phyloP scores from a whole-genome alignment of 2,797 vertebrate species.

The Tapirus indicus region DNA sequence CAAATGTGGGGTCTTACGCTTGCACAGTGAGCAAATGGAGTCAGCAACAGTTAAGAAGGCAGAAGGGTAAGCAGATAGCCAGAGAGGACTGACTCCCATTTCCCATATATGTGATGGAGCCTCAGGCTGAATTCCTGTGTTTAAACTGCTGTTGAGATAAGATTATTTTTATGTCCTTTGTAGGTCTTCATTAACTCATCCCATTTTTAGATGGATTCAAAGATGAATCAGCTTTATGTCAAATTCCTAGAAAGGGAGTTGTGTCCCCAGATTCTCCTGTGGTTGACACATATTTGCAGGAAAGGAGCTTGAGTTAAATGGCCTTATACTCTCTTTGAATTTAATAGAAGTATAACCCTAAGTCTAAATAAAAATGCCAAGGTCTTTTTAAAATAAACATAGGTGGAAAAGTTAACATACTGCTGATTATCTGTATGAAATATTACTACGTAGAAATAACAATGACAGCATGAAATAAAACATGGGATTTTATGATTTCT shows the following conservation, averaged over 20 bases:
- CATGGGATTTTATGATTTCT: background rate
- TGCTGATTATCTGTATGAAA: background rate
- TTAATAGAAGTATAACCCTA: background rate
- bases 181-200: background rate
- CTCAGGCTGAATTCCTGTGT: background rate
- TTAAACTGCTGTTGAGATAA: background rate
- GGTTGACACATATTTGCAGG: background rate
- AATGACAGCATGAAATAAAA: background rate
- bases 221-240: background rate
- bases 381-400: background rate
- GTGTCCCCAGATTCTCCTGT: background rate
- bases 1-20: background rate
- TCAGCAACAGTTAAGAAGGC: background rate
- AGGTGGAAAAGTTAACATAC: conserved; percentile 14
- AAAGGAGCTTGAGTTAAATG: background rate
- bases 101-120: rapidly evolving
- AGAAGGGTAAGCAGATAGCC: too few species aligned
- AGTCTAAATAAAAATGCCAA: background rate
- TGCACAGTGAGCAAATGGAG: background rate
- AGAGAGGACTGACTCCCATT: background rate
- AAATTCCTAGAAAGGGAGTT: conserved; percentile 18
- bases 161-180: background rate
- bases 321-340: background rate
- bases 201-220: background rate
- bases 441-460: background rate